These are phyloP conservation scores for Ancistrus triradiatus DNA, from an alignment of 2,113 vertebrate species.

Conservation along the genomic window DNA sequence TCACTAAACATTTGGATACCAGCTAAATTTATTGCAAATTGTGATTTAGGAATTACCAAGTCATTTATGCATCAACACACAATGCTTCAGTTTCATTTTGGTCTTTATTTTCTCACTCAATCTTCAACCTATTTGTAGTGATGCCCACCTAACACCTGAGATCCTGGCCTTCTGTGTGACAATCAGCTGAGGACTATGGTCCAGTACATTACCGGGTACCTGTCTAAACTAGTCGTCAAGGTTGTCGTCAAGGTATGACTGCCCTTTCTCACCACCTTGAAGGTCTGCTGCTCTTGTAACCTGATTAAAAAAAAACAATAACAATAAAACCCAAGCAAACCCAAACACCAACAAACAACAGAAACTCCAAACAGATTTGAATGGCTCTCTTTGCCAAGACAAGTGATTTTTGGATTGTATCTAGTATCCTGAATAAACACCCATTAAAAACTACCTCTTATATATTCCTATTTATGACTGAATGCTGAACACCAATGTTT, in stretches of 20 bases:
- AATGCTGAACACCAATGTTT: neutral
- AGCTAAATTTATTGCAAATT: conserved; percentile 8
- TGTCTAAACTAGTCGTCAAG: conserved; percentile 54
- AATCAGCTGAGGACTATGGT: conserved; percentile 56
- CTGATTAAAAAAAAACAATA: neutral
- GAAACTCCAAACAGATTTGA: too few relatives aligned
- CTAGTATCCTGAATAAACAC: neutral
- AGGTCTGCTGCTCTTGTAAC: conserved; percentile 32
- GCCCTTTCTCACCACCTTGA: conserved; percentile 31
- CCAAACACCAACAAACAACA: too few relatives aligned
- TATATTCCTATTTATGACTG: neutral
- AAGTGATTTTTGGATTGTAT: neutral
- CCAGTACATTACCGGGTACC: conserved; percentile 61
- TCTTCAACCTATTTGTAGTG: conserved; percentile 5
- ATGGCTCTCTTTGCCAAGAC: neutral
- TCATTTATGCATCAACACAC: neutral
- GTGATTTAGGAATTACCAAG: neutral
- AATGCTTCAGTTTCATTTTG: neutral
- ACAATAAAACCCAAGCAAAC: too few relatives aligned
- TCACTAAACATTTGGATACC: conserved; percentile 49
- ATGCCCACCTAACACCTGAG: conserved; percentile 41
- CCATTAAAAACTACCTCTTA: too few relatives aligned
- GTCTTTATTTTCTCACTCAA: neutral
- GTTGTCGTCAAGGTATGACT: conserved; percentile 49
- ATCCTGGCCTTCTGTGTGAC: conserved; percentile 56